Evolutionary conservation across 1,140 invertebrate genomes (phyloP).

Genomic region (Hermetia illucens): DNA sequence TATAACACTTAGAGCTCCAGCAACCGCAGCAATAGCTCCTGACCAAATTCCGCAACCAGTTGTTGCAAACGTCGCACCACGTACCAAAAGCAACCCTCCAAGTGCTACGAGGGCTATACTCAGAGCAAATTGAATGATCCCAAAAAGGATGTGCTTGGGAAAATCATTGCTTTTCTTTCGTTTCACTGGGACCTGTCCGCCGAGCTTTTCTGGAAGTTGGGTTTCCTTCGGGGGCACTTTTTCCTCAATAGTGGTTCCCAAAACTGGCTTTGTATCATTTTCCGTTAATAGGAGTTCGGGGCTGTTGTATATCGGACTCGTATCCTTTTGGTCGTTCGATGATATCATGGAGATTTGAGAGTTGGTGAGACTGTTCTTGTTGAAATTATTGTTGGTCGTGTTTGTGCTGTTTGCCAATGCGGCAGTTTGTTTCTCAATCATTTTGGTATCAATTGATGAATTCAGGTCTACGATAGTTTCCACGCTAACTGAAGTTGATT

Average conservation of each 20-base stretch:
- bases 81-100: slow-evolving; percentile 21
- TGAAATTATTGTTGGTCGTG: slow-evolving; percentile 13
- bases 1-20: slow-evolving; percentile 25
- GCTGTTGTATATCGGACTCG: slow-evolving; percentile 29
- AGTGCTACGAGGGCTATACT: slow-evolving; percentile 23
- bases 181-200: too few relatives aligned
- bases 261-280: too few relatives aligned
- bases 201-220: too few relatives aligned
- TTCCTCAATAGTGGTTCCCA: too few relatives aligned
- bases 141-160: slow-evolving; percentile 22
- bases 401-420: slow-evolving; percentile 23
- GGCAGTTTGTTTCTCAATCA: slow-evolving; percentile 15
- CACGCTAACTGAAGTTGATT: slow-evolving; percentile 24
- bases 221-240: too few relatives aligned
- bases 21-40: slow-evolving; percentile 22
- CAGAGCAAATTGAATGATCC: slow-evolving; percentile 22
- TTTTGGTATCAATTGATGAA: slow-evolving; percentile 2
- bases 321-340: slow-evolving; percentile 6
- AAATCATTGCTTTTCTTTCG: slow-evolving; percentile 12
- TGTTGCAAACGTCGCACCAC: slow-evolving; percentile 23
- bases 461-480: slow-evolving; percentile 27
- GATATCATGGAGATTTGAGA: slow-evolving; percentile 22
- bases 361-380: slow-evolving; percentile 19
- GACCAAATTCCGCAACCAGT: slow-evolving; percentile 28
- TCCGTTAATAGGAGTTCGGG: too few relatives aligned